Evolutionary conservation across 2,888 invertebrate species (phyloP), one percentile per base, ranked within the genome.

Genomic region (Andrena chrysosceles): DNA sequence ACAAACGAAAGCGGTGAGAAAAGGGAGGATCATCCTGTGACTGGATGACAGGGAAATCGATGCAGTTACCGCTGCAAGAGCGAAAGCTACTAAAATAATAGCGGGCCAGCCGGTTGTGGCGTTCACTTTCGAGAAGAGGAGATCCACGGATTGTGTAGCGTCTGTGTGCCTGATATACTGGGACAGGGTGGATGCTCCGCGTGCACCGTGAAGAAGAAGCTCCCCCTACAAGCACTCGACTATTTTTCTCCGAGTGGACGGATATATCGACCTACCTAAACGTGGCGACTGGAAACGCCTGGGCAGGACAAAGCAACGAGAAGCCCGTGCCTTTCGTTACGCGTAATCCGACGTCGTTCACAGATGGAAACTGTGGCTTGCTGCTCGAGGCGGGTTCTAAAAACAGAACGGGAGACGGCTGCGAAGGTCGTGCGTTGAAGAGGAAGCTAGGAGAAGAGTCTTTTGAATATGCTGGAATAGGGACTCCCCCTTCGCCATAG

Each of bases 221-320:
- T 20, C 35, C 42, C 42, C 42, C 42, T 42, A 42, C 42, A 5
- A 42, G 42, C 42, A 31, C 29, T 64, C 56, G 59, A 68, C 60
- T 77, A 76, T 82, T 76, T 84, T 59, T 73, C 59, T 49, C 31
- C 68, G 52, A 52, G 69, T 42, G 68, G 84, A 86, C 72, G 33
- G 76, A 87, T 81, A 85, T 81, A 81, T 83, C 70, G 76, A 91
- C 96, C 95, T 96, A 97, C 97, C 96, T 96, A 95, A 95, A 96
- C 93, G 95, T 94, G 75, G 96, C 96, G 89, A 96, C 95, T 77
- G 97, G 97, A 93, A 95, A 97, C 85, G 96, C 96, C 94, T 97
- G 97, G 89, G 96, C 96, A 62, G 96, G 95, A 92, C 97, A 97
- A 85, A 96, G 94, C 85, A 97, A 92, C 76, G 96, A 96, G 89